A percentile compares a stretch with the other conserved stretches of the same genome.
phyloP scores from a whole-genome alignment of 1,140 invertebrate genomes.

The Orussus abietinus region DNA sequence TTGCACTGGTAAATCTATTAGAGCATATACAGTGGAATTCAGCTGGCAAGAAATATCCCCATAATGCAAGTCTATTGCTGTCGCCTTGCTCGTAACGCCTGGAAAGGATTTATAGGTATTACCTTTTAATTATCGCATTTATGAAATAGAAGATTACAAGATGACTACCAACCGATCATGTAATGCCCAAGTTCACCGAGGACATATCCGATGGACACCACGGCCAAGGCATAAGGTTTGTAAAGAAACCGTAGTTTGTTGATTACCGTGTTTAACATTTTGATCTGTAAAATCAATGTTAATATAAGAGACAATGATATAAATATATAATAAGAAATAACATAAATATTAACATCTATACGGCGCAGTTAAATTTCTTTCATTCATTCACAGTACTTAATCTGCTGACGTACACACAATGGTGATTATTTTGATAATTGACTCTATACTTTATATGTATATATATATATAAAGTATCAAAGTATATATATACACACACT shows the following conservation, averaged over 20 bases:
- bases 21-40: conserved; percentile 59
- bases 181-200: conserved; percentile 83
- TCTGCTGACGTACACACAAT: no score
- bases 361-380: no score
- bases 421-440: no score
- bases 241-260: conserved; percentile 67
- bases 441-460: no score
- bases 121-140: not conserved
- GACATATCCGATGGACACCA: conserved; percentile 78
- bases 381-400: no score
- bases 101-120: conserved; percentile 5
- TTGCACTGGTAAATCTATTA: conserved; percentile 59
- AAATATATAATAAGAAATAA: no score
- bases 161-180: conserved; percentile 64
- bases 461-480: no score
- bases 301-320: not conserved
- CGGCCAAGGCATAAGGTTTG: conserved; percentile 69
- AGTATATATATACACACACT: conserved; percentile 2
- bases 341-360: no score
- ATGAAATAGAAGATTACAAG: conserved; percentile 1
- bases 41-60: conserved; percentile 84
- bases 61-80: conserved; percentile 79
- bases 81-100: conserved; percentile 78
- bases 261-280: conserved; percentile 43
- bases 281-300: conserved; percentile 20